phyloP scores from a whole-genome alignment of 2,888 invertebrate genomes.

The Drosophila infuscata region DNA sequence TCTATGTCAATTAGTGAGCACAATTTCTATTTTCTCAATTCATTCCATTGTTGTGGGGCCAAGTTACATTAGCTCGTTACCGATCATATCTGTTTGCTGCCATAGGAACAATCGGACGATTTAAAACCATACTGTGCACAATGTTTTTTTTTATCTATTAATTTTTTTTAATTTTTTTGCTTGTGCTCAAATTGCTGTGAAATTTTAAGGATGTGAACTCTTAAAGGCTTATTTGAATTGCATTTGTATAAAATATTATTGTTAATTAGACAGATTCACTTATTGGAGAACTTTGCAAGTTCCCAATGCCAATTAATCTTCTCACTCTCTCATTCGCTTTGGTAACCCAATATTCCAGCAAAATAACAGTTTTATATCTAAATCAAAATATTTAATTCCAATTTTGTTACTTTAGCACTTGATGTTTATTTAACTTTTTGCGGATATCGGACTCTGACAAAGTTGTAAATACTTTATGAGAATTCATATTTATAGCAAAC shows the following conservation, averaged over 20 bases:
- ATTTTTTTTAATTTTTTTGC: neutral
- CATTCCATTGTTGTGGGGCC: slow-evolving; percentile 1
- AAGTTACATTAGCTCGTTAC: slow-evolving; percentile 1
- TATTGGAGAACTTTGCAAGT: neutral
- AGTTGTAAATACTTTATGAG: neutral
- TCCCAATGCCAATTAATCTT: neutral
- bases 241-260: neutral
- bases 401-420: neutral
- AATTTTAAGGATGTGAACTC: neutral
- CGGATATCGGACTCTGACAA: neutral
- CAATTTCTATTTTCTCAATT: slow-evolving; percentile 31
- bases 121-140: neutral
- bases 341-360: neutral
- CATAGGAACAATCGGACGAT: slow-evolving; percentile 1
- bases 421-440: neutral
- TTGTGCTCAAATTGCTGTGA: neutral
- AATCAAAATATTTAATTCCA: neutral
- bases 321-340: neutral
- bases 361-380: neutral
- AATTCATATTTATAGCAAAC: neutral
- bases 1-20: slow-evolving; percentile 23
- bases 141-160: neutral
- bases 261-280: neutral
- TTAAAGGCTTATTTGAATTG: neutral
- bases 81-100: neutral